These are phyloP conservation scores for Osmoderma eremita DNA, from an alignment of 2,888 invertebrate genomes.

Conservation along the genomic window DNA sequence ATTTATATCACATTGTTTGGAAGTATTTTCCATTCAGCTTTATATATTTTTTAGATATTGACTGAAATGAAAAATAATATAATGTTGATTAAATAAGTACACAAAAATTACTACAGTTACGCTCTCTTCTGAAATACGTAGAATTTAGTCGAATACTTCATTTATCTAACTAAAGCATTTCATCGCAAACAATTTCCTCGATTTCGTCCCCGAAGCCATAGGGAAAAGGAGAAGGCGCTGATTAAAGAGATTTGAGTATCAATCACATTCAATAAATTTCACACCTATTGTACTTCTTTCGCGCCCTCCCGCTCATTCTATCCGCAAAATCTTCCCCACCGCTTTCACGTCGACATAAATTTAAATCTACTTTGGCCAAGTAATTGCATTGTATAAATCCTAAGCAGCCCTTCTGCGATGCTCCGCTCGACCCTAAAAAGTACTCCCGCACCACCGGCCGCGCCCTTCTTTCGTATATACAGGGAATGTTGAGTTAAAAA, in stretches of 20 bases:
- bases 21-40: no score
- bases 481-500: background rate
- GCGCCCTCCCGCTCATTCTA: slow-evolving; percentile 20
- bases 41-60: background rate
- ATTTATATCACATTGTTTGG: background rate
- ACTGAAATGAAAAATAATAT: background rate
- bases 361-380: slow-evolving; percentile 48
- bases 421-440: slow-evolving; percentile 31
- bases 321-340: slow-evolving; percentile 19
- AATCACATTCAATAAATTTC: slow-evolving; percentile 41
- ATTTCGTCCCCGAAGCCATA: slow-evolving; percentile 9
- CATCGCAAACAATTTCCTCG: slow-evolving; percentile 4
- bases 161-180: slow-evolving; percentile 15
- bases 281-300: slow-evolving; percentile 38
- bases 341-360: slow-evolving; percentile 39
- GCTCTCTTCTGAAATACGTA: no score
- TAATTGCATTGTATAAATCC: slow-evolving; percentile 57
- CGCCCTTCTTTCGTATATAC: slow-evolving; percentile 4
- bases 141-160: background rate
- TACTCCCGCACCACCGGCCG: slow-evolving; percentile 13
- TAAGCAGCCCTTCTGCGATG: slow-evolving; percentile 50
- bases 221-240: slow-evolving; percentile 25
- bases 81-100: background rate
- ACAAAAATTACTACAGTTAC: background rate
- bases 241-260: slow-evolving; percentile 38